These are phyloP conservation scores for Eucidaris tribuloides DNA, from an alignment of 35 echinoderm and acorn worm genomes.

Conservation along the genomic window DNA sequence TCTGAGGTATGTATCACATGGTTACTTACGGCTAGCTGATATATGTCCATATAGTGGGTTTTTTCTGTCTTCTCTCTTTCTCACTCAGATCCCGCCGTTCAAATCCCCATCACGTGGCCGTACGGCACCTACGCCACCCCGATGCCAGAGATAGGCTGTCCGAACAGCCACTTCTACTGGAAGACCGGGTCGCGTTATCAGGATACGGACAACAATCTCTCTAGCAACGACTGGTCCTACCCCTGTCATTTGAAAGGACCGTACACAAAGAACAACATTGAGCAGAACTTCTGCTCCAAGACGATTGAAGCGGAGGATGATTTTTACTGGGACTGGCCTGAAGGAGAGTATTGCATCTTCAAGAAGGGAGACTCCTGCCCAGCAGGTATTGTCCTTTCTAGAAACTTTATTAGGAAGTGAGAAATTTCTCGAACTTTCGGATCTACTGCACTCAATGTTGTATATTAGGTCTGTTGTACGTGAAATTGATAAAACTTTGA, in stretches of 20 bases:
- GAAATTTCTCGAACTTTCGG: too few relatives aligned
- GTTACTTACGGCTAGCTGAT: too few relatives aligned
- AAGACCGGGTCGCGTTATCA: slow-evolving; percentile 55
- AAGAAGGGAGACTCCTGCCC: slow-evolving; percentile 62
- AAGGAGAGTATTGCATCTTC: slow-evolving; percentile 69
- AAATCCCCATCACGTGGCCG: slow-evolving; percentile 60
- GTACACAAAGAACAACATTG: slow-evolving; percentile 37
- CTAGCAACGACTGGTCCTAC: slow-evolving; percentile 59
- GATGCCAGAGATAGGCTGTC: slow-evolving; percentile 61
- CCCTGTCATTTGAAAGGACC: slow-evolving; percentile 52
- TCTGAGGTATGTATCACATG: too few relatives aligned
- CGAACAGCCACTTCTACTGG: slow-evolving; percentile 51
- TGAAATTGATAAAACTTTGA: too few relatives aligned
- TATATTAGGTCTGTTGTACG: too few relatives aligned
- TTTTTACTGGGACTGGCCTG: slow-evolving; percentile 26
- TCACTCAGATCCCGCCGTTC: slow-evolving; percentile 40
- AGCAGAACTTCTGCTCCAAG: slow-evolving; percentile 82
- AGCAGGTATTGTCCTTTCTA: too few relatives aligned
- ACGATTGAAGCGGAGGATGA: background rate
- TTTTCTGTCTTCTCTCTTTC: too few relatives aligned
- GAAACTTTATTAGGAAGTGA: too few relatives aligned
- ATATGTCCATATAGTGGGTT: too few relatives aligned
- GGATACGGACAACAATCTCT: slow-evolving; percentile 54
- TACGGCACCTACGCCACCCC: slow-evolving; percentile 56
- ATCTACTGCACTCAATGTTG: too few relatives aligned